These are phyloP conservation scores for Drosophila paulistorum DNA, from an alignment of 1,140 invertebrate species.

Conservation along the genomic window DNA sequence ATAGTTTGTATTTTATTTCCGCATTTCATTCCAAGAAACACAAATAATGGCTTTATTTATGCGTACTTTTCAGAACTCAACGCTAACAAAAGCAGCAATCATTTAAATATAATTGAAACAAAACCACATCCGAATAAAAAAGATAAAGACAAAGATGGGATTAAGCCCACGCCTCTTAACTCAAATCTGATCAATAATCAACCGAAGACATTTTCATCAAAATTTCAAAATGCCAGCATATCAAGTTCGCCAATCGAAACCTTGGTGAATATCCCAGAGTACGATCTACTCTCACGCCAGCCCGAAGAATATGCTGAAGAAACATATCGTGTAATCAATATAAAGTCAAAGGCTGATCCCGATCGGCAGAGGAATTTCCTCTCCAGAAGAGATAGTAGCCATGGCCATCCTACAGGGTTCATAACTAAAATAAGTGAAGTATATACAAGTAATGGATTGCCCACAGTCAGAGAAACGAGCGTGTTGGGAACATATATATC, in stretches of 20 bases:
- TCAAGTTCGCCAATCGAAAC: constrained; percentile 59
- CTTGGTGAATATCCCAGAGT: constrained; percentile 86
- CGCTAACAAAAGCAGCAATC: constrained; percentile 38
- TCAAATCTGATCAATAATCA: constrained; percentile 35
- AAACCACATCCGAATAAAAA: constrained; percentile 47
- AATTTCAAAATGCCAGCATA: constrained; percentile 29
- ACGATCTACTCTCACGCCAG: constrained; percentile 91
- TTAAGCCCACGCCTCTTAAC: constrained; percentile 59
- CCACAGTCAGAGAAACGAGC: constrained; percentile 8
- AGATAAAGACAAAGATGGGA: constrained; percentile 50
- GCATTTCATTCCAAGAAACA: no score
- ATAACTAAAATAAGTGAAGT: constrained; percentile 46
- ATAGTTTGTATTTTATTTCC: no score
- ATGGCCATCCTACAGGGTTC: constrained; percentile 38
- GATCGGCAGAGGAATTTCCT: constrained; percentile 49
- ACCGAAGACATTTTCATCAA: constrained; percentile 35
- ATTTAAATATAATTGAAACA: constrained; percentile 67
- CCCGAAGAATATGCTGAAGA: constrained; percentile 91
- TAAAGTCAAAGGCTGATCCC: constrained; percentile 75
- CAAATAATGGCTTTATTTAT: background rate
- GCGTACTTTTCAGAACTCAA: constrained; percentile 37
- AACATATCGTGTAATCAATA: constrained; percentile 87
- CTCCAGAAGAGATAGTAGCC: constrained; percentile 66
- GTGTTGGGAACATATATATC: constrained; percentile 40
- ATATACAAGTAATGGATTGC: constrained; percentile 22